Evolutionary conservation across 2,797 vertebrate species (phyloP).

Genomic region (Antennarius maculatus): DNA sequence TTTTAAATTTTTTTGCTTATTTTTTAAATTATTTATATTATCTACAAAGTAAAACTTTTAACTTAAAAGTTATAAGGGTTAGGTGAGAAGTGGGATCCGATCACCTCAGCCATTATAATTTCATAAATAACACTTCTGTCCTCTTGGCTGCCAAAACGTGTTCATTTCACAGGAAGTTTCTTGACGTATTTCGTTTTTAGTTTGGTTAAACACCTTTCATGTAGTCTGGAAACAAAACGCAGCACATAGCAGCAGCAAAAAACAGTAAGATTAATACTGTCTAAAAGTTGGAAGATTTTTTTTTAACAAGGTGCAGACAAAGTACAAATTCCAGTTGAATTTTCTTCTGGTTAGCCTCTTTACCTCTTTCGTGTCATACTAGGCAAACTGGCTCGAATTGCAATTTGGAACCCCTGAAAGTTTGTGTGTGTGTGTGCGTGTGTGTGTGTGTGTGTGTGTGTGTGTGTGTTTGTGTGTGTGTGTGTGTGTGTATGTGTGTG

Average conservation of each 20-base stretch:
- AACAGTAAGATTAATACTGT: slow-evolving; percentile 98
- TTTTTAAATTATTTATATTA: slow-evolving; percentile 99
- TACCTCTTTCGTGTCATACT: slow-evolving; percentile 69
- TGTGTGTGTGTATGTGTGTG: slow-evolving; percentile 7
- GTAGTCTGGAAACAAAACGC: slow-evolving; percentile 87
- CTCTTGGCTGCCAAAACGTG: slow-evolving; percentile 85
- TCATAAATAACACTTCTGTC: slow-evolving; percentile 94
- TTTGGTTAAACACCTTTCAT: slow-evolving; percentile 92
- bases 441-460: slow-evolving; percentile 7
- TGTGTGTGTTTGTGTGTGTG: slow-evolving; percentile 19
- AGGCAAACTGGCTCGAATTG: slow-evolving; percentile 86
- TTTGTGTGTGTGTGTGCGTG: slow-evolving; percentile 20
- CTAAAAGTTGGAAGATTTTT: slow-evolving; percentile 91
- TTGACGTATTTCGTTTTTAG: slow-evolving; percentile 79
- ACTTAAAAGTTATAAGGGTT: slow-evolving; percentile 99
- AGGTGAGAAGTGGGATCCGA: slow-evolving; percentile 86
- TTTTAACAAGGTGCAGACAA: slow-evolving; percentile 93
- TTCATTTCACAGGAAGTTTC: slow-evolving; percentile 85
- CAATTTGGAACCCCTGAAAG: slow-evolving; percentile 70
- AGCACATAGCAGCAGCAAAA: slow-evolving; percentile 91
- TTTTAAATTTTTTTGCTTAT: slow-evolving; percentile 93
- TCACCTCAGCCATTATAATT: slow-evolving; percentile 90
- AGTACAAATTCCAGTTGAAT: slow-evolving; percentile 92
- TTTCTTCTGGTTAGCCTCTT: slow-evolving; percentile 64
- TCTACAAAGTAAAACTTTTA: slow-evolving; percentile 99